Base-by-base conservation (phyloP, 1,140 invertebrate genomes). In the Fopius arisanus region DNA sequence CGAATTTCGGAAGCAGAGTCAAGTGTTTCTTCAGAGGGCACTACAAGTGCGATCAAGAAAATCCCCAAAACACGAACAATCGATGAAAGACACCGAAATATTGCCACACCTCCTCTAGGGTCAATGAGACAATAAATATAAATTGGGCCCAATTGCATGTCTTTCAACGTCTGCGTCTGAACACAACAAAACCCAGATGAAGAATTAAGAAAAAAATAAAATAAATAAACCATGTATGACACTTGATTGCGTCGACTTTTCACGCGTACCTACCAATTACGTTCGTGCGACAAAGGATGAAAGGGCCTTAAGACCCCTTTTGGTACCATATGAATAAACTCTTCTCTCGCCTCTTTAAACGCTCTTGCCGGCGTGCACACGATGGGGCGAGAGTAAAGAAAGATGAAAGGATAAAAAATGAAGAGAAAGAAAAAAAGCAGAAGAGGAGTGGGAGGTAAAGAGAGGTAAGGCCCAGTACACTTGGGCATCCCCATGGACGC, bases 1-100 rank as follows among this genome's bases (percentile, higher is more conserved):
- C 74, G 41, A 75, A 77, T 80, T 77, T 74, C 75, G 43, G 66
- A 75, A 78, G 74, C 75, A 73, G 26, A 78, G 73, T 75, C 70
- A 75, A 76, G 73, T 74, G 41, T 33, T 72, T 66, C 59, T 40
- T 31, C 23, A 10, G 26, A 14, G 29, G 23, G 23, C 59, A 63
- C 19, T 29, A 33, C 10, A 67, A 67, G 16, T 67, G 7, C 31
- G 16, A 67, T 33, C 63, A n/a, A 2, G 29, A 43, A 67, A 67
- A 43, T 23, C 43, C 10, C 16, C n/a, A 48, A 67, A 43, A 3
- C n/a, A 7, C 7, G 33, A 43, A 41, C 21, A 67, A 67, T 67
- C 37, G 37, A 41, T 41, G 43, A 67, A 67, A 67, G 37, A 43
- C 12, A 43, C 23, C 21, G 43, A 63, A n/a, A 12, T 51, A 21